Evolutionary conservation across 2,888 invertebrate species (phyloP), one percentile per base, ranked within the genome.

Genomic region (Morpho helenor): DNA sequence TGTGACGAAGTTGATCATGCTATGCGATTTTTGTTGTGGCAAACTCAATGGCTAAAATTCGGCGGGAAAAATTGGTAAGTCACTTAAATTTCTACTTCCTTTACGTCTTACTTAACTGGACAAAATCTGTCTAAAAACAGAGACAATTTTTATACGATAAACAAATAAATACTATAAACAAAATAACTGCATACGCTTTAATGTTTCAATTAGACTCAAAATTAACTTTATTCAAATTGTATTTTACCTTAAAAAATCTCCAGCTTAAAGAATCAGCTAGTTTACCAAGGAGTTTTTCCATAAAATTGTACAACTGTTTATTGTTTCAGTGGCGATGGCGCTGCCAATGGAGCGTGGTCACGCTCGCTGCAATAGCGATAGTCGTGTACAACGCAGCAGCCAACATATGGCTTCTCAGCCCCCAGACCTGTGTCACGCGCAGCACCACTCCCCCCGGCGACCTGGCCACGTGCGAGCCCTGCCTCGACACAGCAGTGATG

Each of bases 311-410:
- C 5, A 31, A 31, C 31, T 31, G 31, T 31, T 31, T 31, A n/a
- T 49, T 64, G 60, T 68, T 66, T 57, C 78, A 91, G 91, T 87
- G 86, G 83, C 80, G 82, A 42, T 89, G 89, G 87, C 85, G 94
- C 71, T 93, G 94, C 68, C 91, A 93, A 76, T 94, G 95, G 94
- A 94, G 93, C 79, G 80, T 95, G 70, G 93, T 94, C 71, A 88
- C 94, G 63, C 80, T 93, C 60, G 92, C 93, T 68, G 93, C 95
- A 44, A 75, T 94, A 56, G 91, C 93, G 43, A 87, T 96, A 63
- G 93, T 94, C 40, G 73, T 94, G 47, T 95, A 87, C 79, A 88
- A 87, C 65, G 84, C 85, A 7, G 82, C 78, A 3, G 84, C 85
- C 48, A 87, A 88, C 72, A 71, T 91, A 65, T 87, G 87, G 89